These are phyloP conservation scores for Ypsolopha scabrella DNA, from an alignment of 2,888 invertebrate genomes.

Conservation along the genomic window DNA sequence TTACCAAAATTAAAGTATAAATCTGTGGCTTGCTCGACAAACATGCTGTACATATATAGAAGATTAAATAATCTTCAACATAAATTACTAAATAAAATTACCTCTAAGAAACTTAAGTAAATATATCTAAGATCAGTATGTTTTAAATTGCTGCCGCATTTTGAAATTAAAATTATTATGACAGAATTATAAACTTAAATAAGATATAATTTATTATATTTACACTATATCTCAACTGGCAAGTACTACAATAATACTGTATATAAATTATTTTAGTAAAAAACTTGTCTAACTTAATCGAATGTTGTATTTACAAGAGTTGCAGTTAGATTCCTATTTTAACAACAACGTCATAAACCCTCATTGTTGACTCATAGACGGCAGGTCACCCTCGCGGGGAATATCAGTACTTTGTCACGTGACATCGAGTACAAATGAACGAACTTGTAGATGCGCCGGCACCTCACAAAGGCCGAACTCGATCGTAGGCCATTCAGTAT, in stretches of 20 bases:
- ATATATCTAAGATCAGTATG: constrained; percentile 6
- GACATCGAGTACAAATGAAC: background rate
- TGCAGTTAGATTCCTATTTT: background rate
- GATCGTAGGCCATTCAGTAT: constrained; percentile 16
- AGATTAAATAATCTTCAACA: constrained; percentile 10
- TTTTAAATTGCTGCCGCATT: constrained; percentile 9
- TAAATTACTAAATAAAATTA: constrained; percentile 12
- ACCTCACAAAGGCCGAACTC: background rate
- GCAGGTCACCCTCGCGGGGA: background rate
- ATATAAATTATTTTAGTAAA: constrained; percentile 41
- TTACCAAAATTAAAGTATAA: constrained; percentile 18
- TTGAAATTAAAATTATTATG: constrained; percentile 7
- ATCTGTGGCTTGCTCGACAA: constrained; percentile 29
- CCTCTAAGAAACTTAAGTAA: constrained; percentile 1
- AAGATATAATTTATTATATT: constrained; percentile 4
- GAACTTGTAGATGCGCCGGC: background rate
- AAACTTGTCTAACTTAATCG: constrained; percentile 19
- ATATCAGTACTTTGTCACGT: background rate
- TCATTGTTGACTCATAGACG: background rate
- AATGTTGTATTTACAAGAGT: constrained; percentile 22
- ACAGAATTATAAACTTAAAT: constrained; percentile 5
- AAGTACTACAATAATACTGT: constrained; percentile 61
- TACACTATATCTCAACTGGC: constrained; percentile 42
- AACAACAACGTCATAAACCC: background rate
- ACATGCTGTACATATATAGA: constrained; percentile 3